Conservation (phyloP, 2,888 invertebrate genomes). For the Lasioglossum villosulum region DNA sequence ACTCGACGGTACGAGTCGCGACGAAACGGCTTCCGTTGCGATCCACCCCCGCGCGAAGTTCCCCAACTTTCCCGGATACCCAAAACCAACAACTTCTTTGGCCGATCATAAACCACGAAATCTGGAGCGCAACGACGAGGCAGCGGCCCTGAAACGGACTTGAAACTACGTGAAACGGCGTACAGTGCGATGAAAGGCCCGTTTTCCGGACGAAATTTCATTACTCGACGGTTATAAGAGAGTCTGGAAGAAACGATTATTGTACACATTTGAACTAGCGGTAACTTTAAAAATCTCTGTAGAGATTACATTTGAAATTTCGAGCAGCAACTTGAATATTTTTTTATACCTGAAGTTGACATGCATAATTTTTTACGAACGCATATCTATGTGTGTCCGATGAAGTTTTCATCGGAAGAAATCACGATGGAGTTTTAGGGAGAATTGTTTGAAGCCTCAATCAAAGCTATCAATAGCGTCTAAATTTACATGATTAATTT, state of each 20-base stretch:
- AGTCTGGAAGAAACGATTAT: neutral
- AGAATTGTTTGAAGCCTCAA: no score
- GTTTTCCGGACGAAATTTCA: neutral
- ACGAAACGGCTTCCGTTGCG: slow-evolving; percentile 8
- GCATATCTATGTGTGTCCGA: no score
- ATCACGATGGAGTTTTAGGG: no score
- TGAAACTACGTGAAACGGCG: slow-evolving; percentile 10
- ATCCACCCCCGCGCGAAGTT: slow-evolving; percentile 30
- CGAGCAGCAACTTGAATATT: no score
- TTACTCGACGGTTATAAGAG: neutral
- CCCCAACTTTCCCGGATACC: slow-evolving; percentile 38
- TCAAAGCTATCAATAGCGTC: no score
- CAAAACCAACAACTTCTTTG: slow-evolving; percentile 40
- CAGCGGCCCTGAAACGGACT: neutral
- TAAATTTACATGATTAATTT: no score
- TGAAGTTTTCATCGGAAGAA: no score
- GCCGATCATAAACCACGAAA: slow-evolving; percentile 49
- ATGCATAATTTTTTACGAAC: no score
- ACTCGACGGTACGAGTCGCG: neutral
- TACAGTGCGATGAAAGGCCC: neutral
- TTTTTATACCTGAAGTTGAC: no score
- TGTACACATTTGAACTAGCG: neutral
- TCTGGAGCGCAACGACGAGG: slow-evolving; percentile 10
- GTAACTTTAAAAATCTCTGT: neutral
- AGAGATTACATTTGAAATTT: no score